These are phyloP conservation scores for Proctacanthus coquilletti DNA, from an alignment of 1,140 invertebrate species.

Conservation along the genomic window DNA sequence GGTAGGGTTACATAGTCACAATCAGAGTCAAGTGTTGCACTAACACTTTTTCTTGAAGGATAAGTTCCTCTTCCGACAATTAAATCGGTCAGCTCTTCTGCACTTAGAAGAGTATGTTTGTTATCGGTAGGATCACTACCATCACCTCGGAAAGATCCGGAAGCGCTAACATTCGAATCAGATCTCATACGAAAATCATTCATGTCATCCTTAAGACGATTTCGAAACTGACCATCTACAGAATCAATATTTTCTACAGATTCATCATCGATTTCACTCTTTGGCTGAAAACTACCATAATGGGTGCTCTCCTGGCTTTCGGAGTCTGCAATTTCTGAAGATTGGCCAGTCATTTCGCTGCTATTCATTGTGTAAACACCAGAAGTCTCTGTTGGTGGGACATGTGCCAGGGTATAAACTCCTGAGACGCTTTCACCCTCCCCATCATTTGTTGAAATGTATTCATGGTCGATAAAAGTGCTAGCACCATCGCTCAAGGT, in stretches of 20 bases:
- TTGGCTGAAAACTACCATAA: conserved; percentile 35
- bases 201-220: conserved; percentile 11
- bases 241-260: conserved; percentile 9
- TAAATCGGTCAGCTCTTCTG: conserved; percentile 62
- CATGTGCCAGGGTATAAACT: conserved; percentile 35
- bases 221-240: conserved; percentile 11
- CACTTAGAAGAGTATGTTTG: conserved; percentile 54
- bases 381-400: conserved; percentile 55
- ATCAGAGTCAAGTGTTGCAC: conserved; percentile 68
- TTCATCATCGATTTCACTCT: conserved; percentile 11
- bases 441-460: conserved; percentile 19
- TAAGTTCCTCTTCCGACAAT: conserved; percentile 61
- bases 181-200: conserved; percentile 41
- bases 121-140: conserved; percentile 68
- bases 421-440: conserved; percentile 35
- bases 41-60: conserved; percentile 62
- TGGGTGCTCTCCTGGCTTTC: conserved; percentile 32
- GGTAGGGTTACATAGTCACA: conserved; percentile 77
- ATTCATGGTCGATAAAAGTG: conserved; percentile 36
- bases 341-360: conserved; percentile 40
- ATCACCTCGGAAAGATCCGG: conserved; percentile 65
- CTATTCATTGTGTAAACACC: conserved; percentile 60
- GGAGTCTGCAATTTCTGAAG: conserved; percentile 28
- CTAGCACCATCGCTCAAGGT: conserved; percentile 46
- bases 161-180: conserved; percentile 58